These are phyloP conservation scores for Buathra laborator DNA, from an alignment of 2,888 invertebrate species.

Conservation along the genomic window DNA sequence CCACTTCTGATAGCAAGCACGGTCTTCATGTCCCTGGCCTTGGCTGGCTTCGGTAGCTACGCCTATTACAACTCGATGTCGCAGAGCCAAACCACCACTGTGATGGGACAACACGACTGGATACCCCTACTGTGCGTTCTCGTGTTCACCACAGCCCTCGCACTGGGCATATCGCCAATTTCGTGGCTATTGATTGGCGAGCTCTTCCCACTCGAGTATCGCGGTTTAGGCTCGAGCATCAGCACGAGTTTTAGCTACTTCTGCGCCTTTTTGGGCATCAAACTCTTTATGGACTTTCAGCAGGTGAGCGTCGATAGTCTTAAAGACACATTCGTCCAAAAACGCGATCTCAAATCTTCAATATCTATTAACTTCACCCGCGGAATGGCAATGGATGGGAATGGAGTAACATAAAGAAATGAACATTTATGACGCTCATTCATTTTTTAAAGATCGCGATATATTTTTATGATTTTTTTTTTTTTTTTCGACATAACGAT, in stretches of 20 bases:
- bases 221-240: slow-evolving; percentile 95
- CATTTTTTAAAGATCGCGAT: too few species aligned
- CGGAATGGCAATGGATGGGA: neutral
- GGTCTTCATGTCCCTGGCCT: slow-evolving; percentile 94
- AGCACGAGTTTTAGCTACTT: slow-evolving; percentile 95
- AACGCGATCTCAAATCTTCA: neutral
- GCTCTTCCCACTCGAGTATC: slow-evolving; percentile 92
- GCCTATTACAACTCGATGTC: slow-evolving; percentile 90
- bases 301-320: slow-evolving; percentile 77
- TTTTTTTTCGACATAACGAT: neutral
- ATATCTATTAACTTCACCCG: neutral
- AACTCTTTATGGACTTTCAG: slow-evolving; percentile 94
- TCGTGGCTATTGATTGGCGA: slow-evolving; percentile 94
- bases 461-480: too few species aligned
- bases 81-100: slow-evolving; percentile 75
- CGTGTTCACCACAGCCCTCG: slow-evolving; percentile 94
- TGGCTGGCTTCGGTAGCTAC: slow-evolving; percentile 94
- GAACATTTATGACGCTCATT: too few species aligned
- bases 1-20: slow-evolving; percentile 94
- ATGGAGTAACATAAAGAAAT: too few species aligned
- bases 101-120: slow-evolving; percentile 90
- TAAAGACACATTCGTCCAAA: slow-evolving; percentile 10
- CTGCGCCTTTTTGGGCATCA: slow-evolving; percentile 94
- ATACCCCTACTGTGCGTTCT: slow-evolving; percentile 93
- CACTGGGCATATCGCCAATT: slow-evolving; percentile 95